These are phyloP conservation scores for Actinia equina DNA, from an alignment of 64 coral and sea anemone genomes.

Conservation along the genomic window DNA sequence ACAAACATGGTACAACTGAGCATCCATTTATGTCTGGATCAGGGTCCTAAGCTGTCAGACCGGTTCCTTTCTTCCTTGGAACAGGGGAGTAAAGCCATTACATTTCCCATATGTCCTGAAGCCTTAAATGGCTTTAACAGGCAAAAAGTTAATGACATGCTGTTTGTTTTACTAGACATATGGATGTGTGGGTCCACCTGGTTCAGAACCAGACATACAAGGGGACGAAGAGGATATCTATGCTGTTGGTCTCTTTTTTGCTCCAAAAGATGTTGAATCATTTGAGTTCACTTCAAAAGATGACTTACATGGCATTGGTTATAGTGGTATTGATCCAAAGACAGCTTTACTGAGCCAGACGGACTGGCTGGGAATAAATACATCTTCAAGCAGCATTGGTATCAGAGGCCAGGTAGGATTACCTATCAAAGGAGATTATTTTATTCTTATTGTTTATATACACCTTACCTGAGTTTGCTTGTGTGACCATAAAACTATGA, in stretches of 20 bases:
- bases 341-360: slow-evolving; percentile 36
- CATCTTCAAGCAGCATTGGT: slow-evolving; percentile 34
- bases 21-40: too few relatives aligned
- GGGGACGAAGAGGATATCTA: slow-evolving; percentile 80
- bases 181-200: slow-evolving; percentile 65
- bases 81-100: too few relatives aligned
- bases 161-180: slow-evolving; percentile 49
- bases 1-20: too few relatives aligned
- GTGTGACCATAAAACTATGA: too few relatives aligned
- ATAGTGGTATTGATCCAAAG: slow-evolving; percentile 68
- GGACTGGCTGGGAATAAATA: slow-evolving; percentile 23
- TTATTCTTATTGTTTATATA: too few relatives aligned
- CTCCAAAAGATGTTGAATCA: slow-evolving; percentile 89
- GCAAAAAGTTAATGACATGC: background rate
- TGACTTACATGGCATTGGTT: slow-evolving; percentile 84
- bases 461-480: too few relatives aligned
- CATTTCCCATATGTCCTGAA: too few relatives aligned
- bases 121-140: too few relatives aligned
- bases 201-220: background rate
- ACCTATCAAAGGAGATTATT: too few relatives aligned
- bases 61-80: too few relatives aligned
- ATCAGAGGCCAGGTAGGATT: slow-evolving; percentile 74
- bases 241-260: slow-evolving; percentile 91
- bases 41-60: too few relatives aligned
- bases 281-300: slow-evolving; percentile 81